Evolutionary conservation across 2,797 vertebrate genomes (phyloP).

Genomic region (Vireo griseus): DNA sequence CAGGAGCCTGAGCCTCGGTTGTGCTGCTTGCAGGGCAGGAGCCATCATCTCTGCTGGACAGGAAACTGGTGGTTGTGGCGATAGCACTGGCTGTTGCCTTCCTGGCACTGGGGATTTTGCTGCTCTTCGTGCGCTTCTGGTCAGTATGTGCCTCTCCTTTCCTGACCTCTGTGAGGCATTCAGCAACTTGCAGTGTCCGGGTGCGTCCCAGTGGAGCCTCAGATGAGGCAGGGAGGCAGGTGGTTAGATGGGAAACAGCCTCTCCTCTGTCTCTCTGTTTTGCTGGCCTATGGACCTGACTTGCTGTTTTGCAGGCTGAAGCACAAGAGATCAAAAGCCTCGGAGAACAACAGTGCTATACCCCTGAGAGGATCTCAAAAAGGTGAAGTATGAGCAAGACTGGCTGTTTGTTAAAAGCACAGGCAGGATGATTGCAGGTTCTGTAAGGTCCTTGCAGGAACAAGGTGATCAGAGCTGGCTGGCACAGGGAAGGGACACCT

Average conservation of each 20-base stretch:
- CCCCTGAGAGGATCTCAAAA: not conserved
- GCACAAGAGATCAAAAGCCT: not conserved
- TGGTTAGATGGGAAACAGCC: not conserved
- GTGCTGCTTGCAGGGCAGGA: not conserved
- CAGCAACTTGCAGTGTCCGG: not conserved
- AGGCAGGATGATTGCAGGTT: not conserved
- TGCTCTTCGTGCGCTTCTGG: not conserved
- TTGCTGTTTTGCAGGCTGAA: constrained; percentile 30
- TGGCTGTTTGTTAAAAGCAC: not conserved
- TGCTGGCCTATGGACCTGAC: not conserved
- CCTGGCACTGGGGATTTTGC: constrained; percentile 5
- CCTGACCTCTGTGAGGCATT: not conserved
- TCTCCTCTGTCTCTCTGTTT: not conserved
- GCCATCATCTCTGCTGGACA: rapidly evolving
- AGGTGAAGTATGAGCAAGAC: constrained; percentile 15
- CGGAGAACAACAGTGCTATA: not conserved
- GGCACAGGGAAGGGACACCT: not conserved
- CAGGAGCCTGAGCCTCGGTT: not conserved
- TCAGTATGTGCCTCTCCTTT: not conserved
- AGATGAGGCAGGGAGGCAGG: not conserved
- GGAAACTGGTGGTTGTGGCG: rapidly evolving
- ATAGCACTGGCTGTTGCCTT: not conserved
- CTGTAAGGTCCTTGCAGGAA: not conserved
- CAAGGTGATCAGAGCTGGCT: not conserved
- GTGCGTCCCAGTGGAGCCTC: not conserved